Conservation (phyloP, 2,113 vertebrate genomes). For the Antigone vipio region DNA sequence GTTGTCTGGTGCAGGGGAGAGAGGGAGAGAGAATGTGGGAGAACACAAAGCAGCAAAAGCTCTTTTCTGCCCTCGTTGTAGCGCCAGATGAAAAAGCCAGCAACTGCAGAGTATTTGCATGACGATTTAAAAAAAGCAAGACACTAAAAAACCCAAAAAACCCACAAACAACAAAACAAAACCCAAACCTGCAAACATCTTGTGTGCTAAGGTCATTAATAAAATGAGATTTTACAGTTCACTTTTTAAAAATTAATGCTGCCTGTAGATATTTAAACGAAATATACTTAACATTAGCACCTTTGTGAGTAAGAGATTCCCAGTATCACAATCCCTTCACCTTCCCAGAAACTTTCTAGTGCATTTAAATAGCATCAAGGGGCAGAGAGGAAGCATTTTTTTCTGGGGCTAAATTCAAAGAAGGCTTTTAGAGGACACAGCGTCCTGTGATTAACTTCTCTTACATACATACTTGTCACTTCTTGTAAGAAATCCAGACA, state of each 20-base stretch:
- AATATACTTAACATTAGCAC: neutral
- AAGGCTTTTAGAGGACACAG: conserved; percentile 48
- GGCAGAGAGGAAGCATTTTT: conserved; percentile 27
- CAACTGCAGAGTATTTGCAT: neutral
- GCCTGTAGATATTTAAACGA: neutral
- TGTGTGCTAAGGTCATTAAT: neutral
- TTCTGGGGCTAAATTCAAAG: conserved; percentile 48
- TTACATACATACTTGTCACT: conserved; percentile 92
- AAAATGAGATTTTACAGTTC: neutral
- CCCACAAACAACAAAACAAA: neutral
- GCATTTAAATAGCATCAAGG: conserved; percentile 37
- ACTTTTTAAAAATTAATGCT: neutral
- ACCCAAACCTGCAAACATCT: neutral
- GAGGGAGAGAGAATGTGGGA: neutral
- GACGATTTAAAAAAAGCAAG: neutral
- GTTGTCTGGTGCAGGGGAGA: neutral
- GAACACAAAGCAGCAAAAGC: neutral
- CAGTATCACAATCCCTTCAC: conserved; percentile 31
- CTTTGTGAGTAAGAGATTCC: neutral
- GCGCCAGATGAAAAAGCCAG: neutral
- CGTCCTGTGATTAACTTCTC: conserved; percentile 59
- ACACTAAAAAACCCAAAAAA: neutral
- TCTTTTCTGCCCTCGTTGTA: neutral
- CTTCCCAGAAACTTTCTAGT: conserved; percentile 35
- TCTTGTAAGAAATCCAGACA: conserved; percentile 98